Conservation (phyloP, 2,888 invertebrate species). For the Stenolophus ochropezus region DNA sequence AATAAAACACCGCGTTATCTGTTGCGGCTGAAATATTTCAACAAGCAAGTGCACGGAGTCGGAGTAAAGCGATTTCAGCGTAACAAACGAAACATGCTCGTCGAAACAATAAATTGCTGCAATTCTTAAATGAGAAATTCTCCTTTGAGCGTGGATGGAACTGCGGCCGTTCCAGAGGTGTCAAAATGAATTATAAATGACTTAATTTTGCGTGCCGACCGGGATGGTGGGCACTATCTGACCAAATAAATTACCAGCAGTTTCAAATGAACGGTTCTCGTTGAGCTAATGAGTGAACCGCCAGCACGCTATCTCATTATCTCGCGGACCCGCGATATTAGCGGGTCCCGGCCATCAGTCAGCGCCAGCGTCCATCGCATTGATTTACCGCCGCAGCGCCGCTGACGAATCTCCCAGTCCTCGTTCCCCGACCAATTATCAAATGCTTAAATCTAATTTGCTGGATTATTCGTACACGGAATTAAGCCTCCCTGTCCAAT, state of each 20-base stretch:
- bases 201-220: constrained; percentile 65
- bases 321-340: constrained; percentile 51
- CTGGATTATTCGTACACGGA: constrained; percentile 41
- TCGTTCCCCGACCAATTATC: constrained; percentile 29
- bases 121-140: constrained; percentile 47
- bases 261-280: constrained; percentile 64
- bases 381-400: not conserved
- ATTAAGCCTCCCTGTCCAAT: constrained; percentile 37
- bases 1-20: constrained; percentile 44
- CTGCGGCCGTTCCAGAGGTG: constrained; percentile 62
- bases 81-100: constrained; percentile 27
- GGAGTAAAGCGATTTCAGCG: constrained; percentile 19
- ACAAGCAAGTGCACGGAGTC: constrained; percentile 20
- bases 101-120: constrained; percentile 45
- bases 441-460: constrained; percentile 49
- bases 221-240: constrained; percentile 62
- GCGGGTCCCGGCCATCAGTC: constrained; percentile 15
- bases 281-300: constrained; percentile 65
- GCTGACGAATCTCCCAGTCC: not conserved
- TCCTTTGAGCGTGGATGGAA: constrained; percentile 24
- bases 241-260: constrained; percentile 65
- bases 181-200: constrained; percentile 66
- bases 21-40: constrained; percentile 38
- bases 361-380: constrained; percentile 9
- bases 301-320: constrained; percentile 65